Conservation (phyloP, 1,140 invertebrate genomes). For the Lucilia cuprina region DNA sequence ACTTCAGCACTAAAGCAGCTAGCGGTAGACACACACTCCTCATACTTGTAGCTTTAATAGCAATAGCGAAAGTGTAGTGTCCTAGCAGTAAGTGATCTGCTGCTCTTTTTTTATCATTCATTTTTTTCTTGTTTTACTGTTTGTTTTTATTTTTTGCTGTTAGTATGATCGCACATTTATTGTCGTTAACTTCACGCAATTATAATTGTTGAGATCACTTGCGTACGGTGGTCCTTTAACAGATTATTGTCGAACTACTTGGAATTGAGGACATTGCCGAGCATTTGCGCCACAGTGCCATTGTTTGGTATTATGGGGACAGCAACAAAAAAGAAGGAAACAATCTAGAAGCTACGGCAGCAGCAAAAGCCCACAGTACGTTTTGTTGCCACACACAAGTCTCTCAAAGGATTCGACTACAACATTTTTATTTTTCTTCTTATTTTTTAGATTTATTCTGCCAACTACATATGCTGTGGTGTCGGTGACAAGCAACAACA, state of each 20-base stretch:
- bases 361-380: background rate
- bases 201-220: conserved; percentile 26
- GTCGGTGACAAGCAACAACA: conserved; percentile 36
- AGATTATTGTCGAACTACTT: background rate
- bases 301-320: background rate
- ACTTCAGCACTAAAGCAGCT: background rate
- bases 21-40: background rate
- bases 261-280: background rate
- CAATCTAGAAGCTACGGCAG: background rate
- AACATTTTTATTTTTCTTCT: background rate
- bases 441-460: background rate
- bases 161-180: conserved; percentile 10
- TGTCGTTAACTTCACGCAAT: conserved; percentile 31
- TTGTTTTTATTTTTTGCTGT: background rate
- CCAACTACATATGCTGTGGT: background rate
- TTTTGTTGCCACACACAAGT: conserved; percentile 28
- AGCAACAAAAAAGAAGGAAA: background rate
- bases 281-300: conserved; percentile 1
- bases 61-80: background rate
- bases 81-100: background rate
- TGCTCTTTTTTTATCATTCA: background rate
- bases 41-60: too few species aligned
- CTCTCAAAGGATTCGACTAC: conserved; percentile 17
- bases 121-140: background rate
- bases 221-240: background rate